Conservation (phyloP, 2,113 vertebrate genomes). For the Tautogolabrus adspersus region DNA sequence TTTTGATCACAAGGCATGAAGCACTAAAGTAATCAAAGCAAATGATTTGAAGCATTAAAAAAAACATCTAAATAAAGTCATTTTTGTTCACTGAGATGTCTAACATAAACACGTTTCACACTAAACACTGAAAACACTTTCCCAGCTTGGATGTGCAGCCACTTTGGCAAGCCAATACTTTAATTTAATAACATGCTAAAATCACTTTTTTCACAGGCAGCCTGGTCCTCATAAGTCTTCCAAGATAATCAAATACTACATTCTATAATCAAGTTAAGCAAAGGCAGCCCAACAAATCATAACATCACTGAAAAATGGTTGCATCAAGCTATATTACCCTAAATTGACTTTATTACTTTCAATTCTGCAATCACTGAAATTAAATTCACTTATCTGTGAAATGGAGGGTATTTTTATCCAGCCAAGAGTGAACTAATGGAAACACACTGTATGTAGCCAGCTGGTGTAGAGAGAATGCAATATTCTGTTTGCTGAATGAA, state of each 20-base stretch:
- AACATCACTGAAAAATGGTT: constrained; percentile 41
- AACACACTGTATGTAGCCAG: constrained; percentile 9
- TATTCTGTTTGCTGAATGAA: constrained; percentile 8
- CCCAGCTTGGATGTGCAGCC: background rate
- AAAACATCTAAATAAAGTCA: background rate
- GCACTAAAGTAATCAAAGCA: background rate
- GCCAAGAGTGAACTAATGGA: constrained; percentile 13
- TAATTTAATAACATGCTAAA: constrained; percentile 16
- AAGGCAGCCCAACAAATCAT: constrained; percentile 48
- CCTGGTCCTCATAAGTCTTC: constrained; percentile 34
- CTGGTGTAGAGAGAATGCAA: constrained; percentile 7
- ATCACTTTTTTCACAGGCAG: constrained; percentile 15
- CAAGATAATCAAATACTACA: constrained; percentile 37
- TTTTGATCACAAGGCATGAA: background rate
- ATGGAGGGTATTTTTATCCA: constrained; percentile 28
- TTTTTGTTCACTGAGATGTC: background rate
- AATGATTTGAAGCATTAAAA: background rate
- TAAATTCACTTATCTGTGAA: constrained; percentile 55
- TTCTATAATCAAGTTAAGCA: constrained; percentile 49
- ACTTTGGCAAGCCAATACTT: background rate
- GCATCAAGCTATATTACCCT: constrained; percentile 32
- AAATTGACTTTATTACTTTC: constrained; percentile 45
- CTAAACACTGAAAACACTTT: background rate
- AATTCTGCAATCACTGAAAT: constrained; percentile 51
- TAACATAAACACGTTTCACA: background rate